Evolutionary conservation across 2,113 vertebrate genomes (phyloP).

Genomic region (Pollimyrus isidori): DNA sequence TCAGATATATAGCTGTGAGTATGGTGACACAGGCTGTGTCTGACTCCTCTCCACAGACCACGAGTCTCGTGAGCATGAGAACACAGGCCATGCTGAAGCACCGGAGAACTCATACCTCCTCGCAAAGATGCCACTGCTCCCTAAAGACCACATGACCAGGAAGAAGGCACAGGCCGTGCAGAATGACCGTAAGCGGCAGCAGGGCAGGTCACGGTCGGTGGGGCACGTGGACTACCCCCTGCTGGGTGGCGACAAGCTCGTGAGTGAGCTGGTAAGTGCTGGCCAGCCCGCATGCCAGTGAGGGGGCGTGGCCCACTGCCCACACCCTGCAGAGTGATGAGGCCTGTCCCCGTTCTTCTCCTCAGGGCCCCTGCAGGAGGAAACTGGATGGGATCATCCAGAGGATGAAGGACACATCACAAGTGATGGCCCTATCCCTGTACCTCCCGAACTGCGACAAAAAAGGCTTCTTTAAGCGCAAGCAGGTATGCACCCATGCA

Average conservation of each 20-base stretch:
- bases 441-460: slow-evolving; percentile 97
- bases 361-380: slow-evolving; percentile 87
- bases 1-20: neutral
- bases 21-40: neutral
- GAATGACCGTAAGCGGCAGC: slow-evolving; percentile 79
- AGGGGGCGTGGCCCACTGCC: neutral
- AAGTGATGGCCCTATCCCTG: slow-evolving; percentile 79
- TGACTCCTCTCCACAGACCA: slow-evolving; percentile 55
- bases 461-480: slow-evolving; percentile 96
- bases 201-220: slow-evolving; percentile 69
- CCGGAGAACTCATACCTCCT: slow-evolving; percentile 70
- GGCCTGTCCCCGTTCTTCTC: neutral
- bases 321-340: neutral
- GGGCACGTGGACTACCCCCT: slow-evolving; percentile 74
- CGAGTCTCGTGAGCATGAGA: slow-evolving; percentile 82
- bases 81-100: slow-evolving; percentile 71
- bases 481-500: slow-evolving; percentile 69
- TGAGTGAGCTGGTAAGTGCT: slow-evolving; percentile 82
- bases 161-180: slow-evolving; percentile 81
- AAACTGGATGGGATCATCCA: slow-evolving; percentile 91
- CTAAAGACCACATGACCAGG: slow-evolving; percentile 67
- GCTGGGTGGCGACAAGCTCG: slow-evolving; percentile 78
- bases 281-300: neutral
- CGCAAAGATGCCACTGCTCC: slow-evolving; percentile 64
- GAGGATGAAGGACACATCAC: slow-evolving; percentile 83